Conservation (phyloP, 2,888 invertebrate genomes). For the Netelia melanura region DNA sequence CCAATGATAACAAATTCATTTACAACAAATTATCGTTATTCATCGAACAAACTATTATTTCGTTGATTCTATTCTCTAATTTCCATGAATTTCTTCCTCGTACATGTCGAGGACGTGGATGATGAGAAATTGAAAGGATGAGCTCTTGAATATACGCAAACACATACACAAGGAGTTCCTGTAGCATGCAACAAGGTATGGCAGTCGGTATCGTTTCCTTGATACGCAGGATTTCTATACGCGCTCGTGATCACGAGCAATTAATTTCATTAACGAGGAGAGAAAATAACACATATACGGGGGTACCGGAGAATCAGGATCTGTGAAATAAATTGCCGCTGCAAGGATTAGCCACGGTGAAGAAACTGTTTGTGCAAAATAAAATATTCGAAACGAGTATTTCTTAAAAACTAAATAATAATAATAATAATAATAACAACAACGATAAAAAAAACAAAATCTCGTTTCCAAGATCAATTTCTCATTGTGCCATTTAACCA, state of each 20-base stretch:
- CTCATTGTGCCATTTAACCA: no score
- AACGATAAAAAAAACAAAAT: no score
- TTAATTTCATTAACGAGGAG: conserved; percentile 67
- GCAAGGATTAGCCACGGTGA: conserved; percentile 26
- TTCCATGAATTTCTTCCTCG: no score
- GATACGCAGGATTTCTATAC: conserved; percentile 62
- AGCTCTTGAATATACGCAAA: conserved; percentile 25
- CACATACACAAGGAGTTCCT: not conserved
- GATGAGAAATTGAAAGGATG: conserved; percentile 20
- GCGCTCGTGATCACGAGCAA: conserved; percentile 67
- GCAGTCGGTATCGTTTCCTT: conserved; percentile 56
- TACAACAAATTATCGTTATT: not conserved
- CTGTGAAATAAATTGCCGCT: conserved; percentile 53
- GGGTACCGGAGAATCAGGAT: conserved; percentile 44
- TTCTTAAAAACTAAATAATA: not conserved
- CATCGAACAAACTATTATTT: not conserved
- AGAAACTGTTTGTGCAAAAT: conserved; percentile 28
- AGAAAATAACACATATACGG: conserved; percentile 17
- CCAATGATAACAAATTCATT: not conserved
- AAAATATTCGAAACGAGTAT: not conserved
- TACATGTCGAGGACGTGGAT: not conserved
- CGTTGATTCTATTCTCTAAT: not conserved
- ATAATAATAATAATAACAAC: no score
- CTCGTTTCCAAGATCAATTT: no score
- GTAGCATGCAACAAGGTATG: not conserved